Base-by-base conservation (phyloP, 2,888 invertebrate genomes). In the Tortrix viridana region DNA sequence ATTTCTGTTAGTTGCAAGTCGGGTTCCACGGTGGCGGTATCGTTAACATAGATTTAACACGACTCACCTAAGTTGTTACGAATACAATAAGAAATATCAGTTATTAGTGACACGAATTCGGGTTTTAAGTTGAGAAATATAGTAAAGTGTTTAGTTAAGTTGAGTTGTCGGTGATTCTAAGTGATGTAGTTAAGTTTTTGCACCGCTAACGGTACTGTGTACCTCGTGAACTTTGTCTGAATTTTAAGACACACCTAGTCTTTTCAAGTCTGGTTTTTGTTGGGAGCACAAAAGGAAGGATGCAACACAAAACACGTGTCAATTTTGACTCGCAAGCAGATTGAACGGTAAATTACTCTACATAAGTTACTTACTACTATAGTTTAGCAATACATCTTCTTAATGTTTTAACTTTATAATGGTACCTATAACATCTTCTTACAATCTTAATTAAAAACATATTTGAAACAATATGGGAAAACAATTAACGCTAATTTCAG, bases 181-280 rank as follows among this genome's bases (percentile, higher is more conserved):
- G 75, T 75, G 76, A 76, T 79, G 76, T 79, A 71, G 69, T 65
- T 67, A 77, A 77, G 75, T 72, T 74, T 71, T 73, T 76, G 74
- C 69, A 70, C 67, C 71, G 72, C 71, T 88, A 88, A 88, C 88
- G 88, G 88, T 84, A 88, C 80, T 74, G 78, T 75, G 71, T 67
- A 71, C 71, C 72, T 81, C 74, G 76, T 84, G 84, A 86, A 85
- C 82, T 71, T 72, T 75, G 76, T 83, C 77, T 84, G 77, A 84
- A 81, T 85, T 84, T 79, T 77, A 81, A 81, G 81, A 80, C 85
- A 83, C 82, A 81, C 85, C 85, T 88, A 79, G 74, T 65, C 74
- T 65, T 69, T 67, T 69, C 68, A 74, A 79, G 84, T 79, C 78
- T 77, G 81, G 81, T 83, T 82, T 79, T 79, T 67, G 68, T 65